Base-by-base conservation (phyloP, 2,113 vertebrate species). In the Hucho hucho region DNA sequence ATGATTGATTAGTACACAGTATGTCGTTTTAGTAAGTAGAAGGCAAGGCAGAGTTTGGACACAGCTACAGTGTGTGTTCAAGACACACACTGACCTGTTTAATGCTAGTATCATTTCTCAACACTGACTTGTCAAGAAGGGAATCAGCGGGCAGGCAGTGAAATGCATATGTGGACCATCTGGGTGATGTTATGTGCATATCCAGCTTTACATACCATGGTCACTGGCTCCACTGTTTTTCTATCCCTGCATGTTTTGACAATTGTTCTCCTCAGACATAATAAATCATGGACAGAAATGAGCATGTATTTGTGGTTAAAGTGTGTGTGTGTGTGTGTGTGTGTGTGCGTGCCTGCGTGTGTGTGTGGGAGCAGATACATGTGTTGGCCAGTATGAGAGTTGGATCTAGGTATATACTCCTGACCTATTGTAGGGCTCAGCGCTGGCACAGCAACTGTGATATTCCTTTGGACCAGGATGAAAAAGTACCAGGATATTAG, bases 111-210 rank as follows among this genome's bases (percentile, higher is more conserved):
- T 90, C 76, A 70, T 75, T 84, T 79, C 72, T 88, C 82, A 86
- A 79, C 83, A 74, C 75, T 83, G 82, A 87, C 70, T 88, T 87
- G 81, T 90, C 87, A 88, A 83, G 80, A 84, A 89, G 77, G 79
- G 77, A 86, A 90, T 90, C 79, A 74, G 75, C 69, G 76, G 75
- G 85, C 77, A 82, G 67, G 75, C 81, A 80, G 78, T 77, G 25
- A 70, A 77, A 82, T 88, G 83, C 91, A 93, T 89, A 79, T 93
- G 93, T 77, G 75, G 75, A 90, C 87, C 93, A 93, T 91, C 89
- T 94, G 93, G 79, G 72, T 2, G 70, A 80, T 84, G 86, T 86
- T 88, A 83, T 43, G 37, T 37, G 37, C 37, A 37, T 37, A 9
- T 9, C 32, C 32, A 32, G 32, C 32, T 6, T 32, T 7, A 32